Base-by-base conservation (phyloP, 2,888 invertebrate species). In the Leptinotarsa tumamoca region DNA sequence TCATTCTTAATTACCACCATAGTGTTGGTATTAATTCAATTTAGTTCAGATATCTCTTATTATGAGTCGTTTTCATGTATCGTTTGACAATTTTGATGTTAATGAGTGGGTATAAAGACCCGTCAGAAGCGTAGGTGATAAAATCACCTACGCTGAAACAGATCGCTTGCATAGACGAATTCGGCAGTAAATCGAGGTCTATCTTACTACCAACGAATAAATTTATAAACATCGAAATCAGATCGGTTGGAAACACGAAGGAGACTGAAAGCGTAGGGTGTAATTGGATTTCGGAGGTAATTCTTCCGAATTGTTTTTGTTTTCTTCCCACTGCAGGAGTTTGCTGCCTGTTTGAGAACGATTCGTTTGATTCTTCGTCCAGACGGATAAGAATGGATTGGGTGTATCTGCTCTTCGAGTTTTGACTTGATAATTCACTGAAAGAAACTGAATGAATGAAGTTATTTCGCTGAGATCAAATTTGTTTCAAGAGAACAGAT, bases 261-360 rank as follows among this genome's bases (percentile, higher is more conserved):
- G 14, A 43, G 43, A n/a, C 13, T 63, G 23, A 17, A 33, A 14
- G 0, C 63, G n/a, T 10, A 17, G 13, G 33, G 17, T 4, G 63
- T 63, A 63, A 63, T 63, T 63, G 63, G 43, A 63, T 63, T 63
- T 43, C n/a, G 43, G 54, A 14, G 58, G 18, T 58, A 70, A 70
- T 50, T 58, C 58, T 58, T 58, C 2, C 15, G 21, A 58, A 10
- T 21, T 58, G 58, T 58, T 58, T 58, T 58, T 58, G 58, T 58
- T 58, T 21, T 14, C 58, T 27, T 23, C 15, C 58, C 21, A 13
- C 58, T 58, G 4, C 21, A 4, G 58, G 23, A 23, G 14, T 58
- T 23, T 21, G 15, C 13, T 58, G 27, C 21, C 4, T 23, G 23
- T 58, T 58, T 14, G 4, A n/a, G 52, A 14, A 4, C n/a, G 15